Percentiles rank a stretch among this genome's conserved stretches.
Evolutionary conservation across 1,140 invertebrate species (phyloP).

Genomic region (Drosophila burlai): DNA sequence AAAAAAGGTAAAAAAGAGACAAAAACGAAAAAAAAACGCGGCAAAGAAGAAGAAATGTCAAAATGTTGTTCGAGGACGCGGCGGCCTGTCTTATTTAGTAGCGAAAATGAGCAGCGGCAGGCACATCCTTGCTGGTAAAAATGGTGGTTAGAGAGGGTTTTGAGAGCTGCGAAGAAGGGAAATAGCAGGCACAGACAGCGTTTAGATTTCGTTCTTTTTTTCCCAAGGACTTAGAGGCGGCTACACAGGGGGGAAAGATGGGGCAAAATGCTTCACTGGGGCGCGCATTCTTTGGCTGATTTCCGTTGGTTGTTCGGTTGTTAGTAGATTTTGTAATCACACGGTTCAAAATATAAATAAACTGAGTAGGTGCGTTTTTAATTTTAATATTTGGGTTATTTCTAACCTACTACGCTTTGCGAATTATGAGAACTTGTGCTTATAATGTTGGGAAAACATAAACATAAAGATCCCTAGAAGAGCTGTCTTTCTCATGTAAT

Average conservation of each 20-base stretch:
- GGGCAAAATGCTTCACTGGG: constrained; percentile 28
- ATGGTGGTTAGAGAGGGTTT: constrained; percentile 19
- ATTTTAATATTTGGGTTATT: background rate
- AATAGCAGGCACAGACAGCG: constrained; percentile 36
- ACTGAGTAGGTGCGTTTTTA: too few species aligned
- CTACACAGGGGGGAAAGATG: background rate
- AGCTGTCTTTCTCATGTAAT: background rate
- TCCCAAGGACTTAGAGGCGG: constrained; percentile 10
- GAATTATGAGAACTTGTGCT: background rate
- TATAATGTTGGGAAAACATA: background rate
- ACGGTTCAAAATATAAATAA: background rate
- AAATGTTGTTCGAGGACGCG: constrained; percentile 58
- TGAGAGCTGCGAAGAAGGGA: background rate
- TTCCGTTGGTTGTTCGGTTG: constrained; percentile 60
- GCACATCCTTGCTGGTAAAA: constrained; percentile 59
- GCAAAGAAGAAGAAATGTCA: constrained; percentile 52
- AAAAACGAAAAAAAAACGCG: constrained; percentile 16
- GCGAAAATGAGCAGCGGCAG: constrained; percentile 78
- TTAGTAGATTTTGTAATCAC: constrained; percentile 21
- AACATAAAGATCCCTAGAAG: background rate
- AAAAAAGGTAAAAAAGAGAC: constrained; percentile 5
- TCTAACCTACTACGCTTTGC: background rate
- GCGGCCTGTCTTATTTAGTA: constrained; percentile 75
- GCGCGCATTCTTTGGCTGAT: constrained; percentile 71
- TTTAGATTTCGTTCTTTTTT: constrained; percentile 44